Evolutionary conservation across 2,888 invertebrate species (phyloP).

Genomic region (Antitype chi): DNA sequence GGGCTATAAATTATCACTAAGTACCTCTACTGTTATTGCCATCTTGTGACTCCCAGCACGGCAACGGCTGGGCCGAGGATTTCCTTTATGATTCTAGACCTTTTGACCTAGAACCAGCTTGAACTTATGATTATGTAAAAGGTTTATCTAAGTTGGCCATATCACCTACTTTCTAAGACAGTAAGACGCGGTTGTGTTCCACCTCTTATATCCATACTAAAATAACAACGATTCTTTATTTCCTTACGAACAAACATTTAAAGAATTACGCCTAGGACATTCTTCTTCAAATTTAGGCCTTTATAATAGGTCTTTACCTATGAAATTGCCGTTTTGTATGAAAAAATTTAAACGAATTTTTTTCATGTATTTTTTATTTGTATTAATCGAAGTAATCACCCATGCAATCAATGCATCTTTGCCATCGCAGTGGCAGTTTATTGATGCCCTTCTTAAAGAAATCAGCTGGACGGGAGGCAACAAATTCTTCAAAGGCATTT

Average conservation of each 20-base stretch:
- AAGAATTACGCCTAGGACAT: not conserved
- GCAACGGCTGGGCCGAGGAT: not conserved
- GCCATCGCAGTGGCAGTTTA: too few relatives aligned
- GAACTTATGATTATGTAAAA: not conserved
- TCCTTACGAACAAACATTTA: not conserved
- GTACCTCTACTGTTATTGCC: slow-evolving; percentile 3
- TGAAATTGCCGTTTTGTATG: too few relatives aligned
- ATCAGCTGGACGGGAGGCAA: too few relatives aligned
- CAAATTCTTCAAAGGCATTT: too few relatives aligned
- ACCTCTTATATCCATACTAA: too few relatives aligned
- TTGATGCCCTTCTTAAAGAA: too few relatives aligned
- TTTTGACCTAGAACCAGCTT: not conserved
- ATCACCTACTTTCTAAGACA: not conserved
- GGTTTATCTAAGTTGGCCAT: not conserved
- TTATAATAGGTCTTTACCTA: too few relatives aligned
- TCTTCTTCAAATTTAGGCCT: not conserved
- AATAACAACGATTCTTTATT: not conserved
- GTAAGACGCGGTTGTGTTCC: not conserved
- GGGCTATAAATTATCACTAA: not conserved
- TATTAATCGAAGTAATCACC: too few relatives aligned
- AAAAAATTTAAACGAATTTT: too few relatives aligned
- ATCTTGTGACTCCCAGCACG: slow-evolving; percentile 7
- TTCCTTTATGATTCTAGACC: not conserved
- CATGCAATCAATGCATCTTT: too few relatives aligned
- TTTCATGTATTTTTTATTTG: too few relatives aligned